phyloP scores from a whole-genome alignment of 1,140 invertebrate species.

The Penaeus chinensis region DNA sequence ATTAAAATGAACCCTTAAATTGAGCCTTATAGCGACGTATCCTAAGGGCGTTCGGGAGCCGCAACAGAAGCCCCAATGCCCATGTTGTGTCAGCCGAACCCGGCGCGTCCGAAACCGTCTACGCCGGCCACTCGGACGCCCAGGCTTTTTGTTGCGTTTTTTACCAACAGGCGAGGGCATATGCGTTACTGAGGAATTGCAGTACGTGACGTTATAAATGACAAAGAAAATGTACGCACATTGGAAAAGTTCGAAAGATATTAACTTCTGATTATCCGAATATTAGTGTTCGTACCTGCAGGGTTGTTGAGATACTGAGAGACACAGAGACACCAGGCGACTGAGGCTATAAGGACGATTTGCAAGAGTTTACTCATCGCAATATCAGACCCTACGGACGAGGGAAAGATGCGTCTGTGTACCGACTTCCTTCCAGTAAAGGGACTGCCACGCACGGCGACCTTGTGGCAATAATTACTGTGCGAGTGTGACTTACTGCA shows the following conservation, averaged over 20 bases:
- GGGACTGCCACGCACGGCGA: neutral
- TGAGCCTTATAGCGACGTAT: neutral
- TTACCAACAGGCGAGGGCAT: no score
- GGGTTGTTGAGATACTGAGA: no score
- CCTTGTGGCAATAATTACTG: constrained; percentile 32
- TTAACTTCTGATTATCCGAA: no score
- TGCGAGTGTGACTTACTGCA: constrained; percentile 36
- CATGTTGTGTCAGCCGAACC: neutral
- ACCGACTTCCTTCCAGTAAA: neutral
- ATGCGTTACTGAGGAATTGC: neutral
- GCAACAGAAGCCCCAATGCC: constrained; percentile 13
- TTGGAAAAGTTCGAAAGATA: no score
- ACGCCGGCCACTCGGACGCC: neutral
- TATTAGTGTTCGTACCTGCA: no score
- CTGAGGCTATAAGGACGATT: neutral
- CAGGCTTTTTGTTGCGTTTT: neutral
- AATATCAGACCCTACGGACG: no score
- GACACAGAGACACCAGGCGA: no score
- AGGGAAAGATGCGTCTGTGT: neutral
- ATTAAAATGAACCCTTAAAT: neutral
- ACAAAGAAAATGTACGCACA: no score
- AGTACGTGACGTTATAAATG: neutral
- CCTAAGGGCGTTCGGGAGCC: constrained; percentile 13
- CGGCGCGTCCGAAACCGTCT: constrained; percentile 4
- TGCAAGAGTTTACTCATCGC: neutral